A percentile compares a stretch with the other conserved stretches of the same genome.
Conservation (phyloP, 2,888 invertebrate species). For the Lomographa bimaculata region DNA sequence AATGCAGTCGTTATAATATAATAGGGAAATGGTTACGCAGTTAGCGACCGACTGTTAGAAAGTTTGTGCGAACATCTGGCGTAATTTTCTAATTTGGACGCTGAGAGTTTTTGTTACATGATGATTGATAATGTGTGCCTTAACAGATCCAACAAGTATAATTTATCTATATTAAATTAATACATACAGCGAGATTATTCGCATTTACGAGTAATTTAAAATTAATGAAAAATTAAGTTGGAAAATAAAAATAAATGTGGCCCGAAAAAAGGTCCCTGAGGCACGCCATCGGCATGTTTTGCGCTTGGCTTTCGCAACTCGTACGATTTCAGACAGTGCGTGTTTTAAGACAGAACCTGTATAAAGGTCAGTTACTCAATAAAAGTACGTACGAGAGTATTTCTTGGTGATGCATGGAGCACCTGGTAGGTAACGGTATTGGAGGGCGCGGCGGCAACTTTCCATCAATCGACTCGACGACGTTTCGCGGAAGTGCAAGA, state of each 20-base stretch:
- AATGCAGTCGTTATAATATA: conserved; percentile 61
- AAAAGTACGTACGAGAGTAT: conserved; percentile 31
- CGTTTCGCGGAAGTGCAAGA: conserved; percentile 54
- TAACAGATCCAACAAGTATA: conserved; percentile 2
- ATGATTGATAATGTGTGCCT: conserved; percentile 29
- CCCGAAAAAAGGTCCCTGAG: conserved; percentile 20
- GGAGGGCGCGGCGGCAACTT: conserved; percentile 61
- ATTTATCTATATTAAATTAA: too few relatives aligned
- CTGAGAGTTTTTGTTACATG: conserved; percentile 44
- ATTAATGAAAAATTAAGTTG: not conserved
- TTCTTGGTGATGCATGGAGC: conserved; percentile 36
- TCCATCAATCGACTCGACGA: conserved; percentile 46
- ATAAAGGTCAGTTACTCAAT: conserved; percentile 62
- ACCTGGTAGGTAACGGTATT: conserved; percentile 45
- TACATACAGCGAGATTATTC: not conserved
- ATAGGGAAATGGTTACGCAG: conserved; percentile 68
- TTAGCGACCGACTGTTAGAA: conserved; percentile 63
- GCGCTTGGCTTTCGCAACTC: conserved; percentile 30
- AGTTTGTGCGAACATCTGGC: conserved; percentile 66
- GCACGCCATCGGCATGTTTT: conserved; percentile 15
- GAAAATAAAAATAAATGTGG: conserved; percentile 12
- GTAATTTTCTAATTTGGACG: conserved; percentile 61
- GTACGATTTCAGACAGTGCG: conserved; percentile 24
- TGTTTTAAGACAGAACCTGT: conserved; percentile 42
- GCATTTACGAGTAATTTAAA: conserved; percentile 4